Conservation (phyloP, 2,888 invertebrate genomes). For the Myopa tessellatipennis region DNA sequence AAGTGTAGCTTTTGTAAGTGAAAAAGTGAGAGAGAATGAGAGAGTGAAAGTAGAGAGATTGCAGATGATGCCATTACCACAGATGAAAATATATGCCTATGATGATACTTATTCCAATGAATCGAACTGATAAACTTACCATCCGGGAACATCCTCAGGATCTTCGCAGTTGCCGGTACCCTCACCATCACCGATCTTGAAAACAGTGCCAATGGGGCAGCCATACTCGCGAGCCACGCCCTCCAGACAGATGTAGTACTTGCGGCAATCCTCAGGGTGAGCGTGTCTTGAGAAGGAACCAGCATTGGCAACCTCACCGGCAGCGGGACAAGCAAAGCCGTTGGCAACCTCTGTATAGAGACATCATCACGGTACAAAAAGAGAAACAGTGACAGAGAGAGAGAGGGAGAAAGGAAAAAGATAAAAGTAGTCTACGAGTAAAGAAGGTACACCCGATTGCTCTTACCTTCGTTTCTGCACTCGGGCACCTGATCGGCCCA, state of each 20-base stretch:
- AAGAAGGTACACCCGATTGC: not conserved
- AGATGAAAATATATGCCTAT: not conserved
- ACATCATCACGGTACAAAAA: not conserved
- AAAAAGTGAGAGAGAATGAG: slow-evolving; percentile 7
- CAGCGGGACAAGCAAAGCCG: slow-evolving; percentile 87
- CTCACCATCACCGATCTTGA: slow-evolving; percentile 91
- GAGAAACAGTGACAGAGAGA: not conserved
- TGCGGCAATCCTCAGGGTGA: slow-evolving; percentile 93
- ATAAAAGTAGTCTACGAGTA: not conserved
- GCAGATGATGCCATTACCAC: slow-evolving; percentile 4
- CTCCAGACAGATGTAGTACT: slow-evolving; percentile 94
- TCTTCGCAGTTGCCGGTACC: slow-evolving; percentile 94
- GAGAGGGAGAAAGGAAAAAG: not conserved
- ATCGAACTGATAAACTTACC: slow-evolving; percentile 74
- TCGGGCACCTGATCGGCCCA: slow-evolving; percentile 96
- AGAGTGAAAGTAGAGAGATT: not conserved
- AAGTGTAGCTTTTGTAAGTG: no score
- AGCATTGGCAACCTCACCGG: slow-evolving; percentile 81
- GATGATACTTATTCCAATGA: slow-evolving; percentile 54
- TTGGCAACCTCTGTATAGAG: slow-evolving; percentile 83
- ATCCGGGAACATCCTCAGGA: slow-evolving; percentile 95
- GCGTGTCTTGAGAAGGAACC: slow-evolving; percentile 95
- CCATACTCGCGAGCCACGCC: slow-evolving; percentile 93
- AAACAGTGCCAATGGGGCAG: slow-evolving; percentile 94
- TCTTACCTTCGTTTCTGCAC: slow-evolving; percentile 87